Base-by-base conservation (phyloP, 2,888 invertebrate genomes). In the Byasa hedistus region DNA sequence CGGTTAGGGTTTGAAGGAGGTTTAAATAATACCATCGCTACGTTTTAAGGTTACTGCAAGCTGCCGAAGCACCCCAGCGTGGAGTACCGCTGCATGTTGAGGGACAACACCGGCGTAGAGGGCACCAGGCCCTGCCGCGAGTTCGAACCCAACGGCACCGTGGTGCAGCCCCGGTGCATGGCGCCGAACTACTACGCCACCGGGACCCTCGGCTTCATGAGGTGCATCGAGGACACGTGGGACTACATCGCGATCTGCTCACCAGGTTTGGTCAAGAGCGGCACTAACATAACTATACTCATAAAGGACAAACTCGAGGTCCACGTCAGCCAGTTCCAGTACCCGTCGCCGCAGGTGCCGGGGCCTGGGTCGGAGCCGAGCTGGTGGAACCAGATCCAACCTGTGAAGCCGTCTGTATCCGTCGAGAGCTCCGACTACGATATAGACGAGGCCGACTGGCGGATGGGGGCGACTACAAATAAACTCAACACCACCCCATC, bases 181-280 rank as follows among this genome's bases (percentile, higher is more conserved):
- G 68, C 63, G 0, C 83, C 84, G 0, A 83, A 84, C 73, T 86
- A 86, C 75, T 83, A 84, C 71, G 74, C 75, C n/a, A 19, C 75
- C 2, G 70, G 70, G 0, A 69, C 72, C 0, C 72, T 82, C 0
- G 66, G 69, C 36, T 69, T 70, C 68, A 85, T 86, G 85, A 71
- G 68, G 17, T 87, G 87, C 72, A 70, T 77, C 32, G 77, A 80
- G 1, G 84, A 82, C 19, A 76, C 69, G 52, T 87, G 85, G 85
- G 77, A 81, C 71, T 72, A 80, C 69, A 67, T 73, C 8, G 78
- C 83, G 4, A 71, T 68, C 3, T 87, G 87, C 72, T 63, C 68
- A 10, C 79, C 85, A 83, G 87, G 85, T 87, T 77, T 79, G 82
- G 32, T 59, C 19, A 79, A 75, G 78, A 76, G 76, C 57, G 84